Conservation (phyloP, 1,140 invertebrate genomes). For the Drosophila sp. region DNA sequence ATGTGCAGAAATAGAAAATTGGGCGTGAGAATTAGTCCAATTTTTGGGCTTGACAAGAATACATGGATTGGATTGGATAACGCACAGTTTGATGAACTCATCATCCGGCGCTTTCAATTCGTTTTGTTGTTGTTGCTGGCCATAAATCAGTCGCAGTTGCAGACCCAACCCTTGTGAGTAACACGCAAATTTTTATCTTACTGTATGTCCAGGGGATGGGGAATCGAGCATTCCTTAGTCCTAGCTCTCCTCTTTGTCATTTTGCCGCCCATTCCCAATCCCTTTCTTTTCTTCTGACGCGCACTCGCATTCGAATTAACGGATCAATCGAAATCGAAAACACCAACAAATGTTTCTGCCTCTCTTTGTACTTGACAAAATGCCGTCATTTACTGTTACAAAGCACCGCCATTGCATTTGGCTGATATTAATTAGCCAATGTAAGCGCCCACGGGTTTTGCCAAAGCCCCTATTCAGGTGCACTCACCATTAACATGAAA, state of each 20-base stretch:
- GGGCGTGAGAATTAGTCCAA: conserved; percentile 48
- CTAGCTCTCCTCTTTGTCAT: conserved; percentile 7
- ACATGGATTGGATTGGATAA: conserved; percentile 32
- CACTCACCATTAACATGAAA: conserved; percentile 57
- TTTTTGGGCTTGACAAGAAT: conserved; percentile 27
- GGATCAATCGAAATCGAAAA: conserved; percentile 46
- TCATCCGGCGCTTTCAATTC: conserved; percentile 19
- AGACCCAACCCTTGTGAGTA: conserved; percentile 23
- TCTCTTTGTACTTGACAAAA: conserved; percentile 57
- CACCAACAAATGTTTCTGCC: conserved; percentile 69
- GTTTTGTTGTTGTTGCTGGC: not conserved
- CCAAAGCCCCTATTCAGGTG: not conserved
- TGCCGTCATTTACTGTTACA: conserved; percentile 65
- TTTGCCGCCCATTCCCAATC: conserved; percentile 16
- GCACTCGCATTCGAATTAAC: conserved; percentile 61
- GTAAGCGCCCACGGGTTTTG: not conserved
- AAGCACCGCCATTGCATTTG: conserved; percentile 18
- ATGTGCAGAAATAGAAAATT: conserved; percentile 59
- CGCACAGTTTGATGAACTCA: conserved; percentile 52
- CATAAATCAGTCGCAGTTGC: not conserved
- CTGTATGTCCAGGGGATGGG: not conserved
- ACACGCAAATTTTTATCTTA: conserved; percentile 12
- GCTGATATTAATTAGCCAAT: conserved; percentile 40
- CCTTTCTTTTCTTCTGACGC: conserved; percentile 20
- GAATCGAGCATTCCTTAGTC: conserved; percentile 12